Percentiles rank a stretch among this genome's conserved stretches.
phyloP scores from a whole-genome alignment of 1,140 invertebrate species.

The Neotoxoptera formosana region DNA sequence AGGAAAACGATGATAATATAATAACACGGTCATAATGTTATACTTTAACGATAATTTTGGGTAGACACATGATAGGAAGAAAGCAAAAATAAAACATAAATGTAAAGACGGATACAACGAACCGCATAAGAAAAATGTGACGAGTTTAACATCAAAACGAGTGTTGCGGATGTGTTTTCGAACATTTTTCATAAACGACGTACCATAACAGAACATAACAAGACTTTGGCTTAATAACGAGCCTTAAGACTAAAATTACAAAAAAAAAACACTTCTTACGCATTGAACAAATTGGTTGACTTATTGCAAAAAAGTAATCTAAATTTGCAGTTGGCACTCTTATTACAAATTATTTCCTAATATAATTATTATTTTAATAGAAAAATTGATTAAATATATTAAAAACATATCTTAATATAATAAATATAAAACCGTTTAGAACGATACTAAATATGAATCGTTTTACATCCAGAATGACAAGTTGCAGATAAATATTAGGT shows the following conservation, averaged over 20 bases:
- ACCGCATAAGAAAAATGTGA: background rate
- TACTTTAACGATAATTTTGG: background rate
- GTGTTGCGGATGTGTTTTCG: background rate
- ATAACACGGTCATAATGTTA: background rate
- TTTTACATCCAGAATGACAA: background rate
- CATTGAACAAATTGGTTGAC: background rate
- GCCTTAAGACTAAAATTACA: background rate
- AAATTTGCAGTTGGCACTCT: constrained; percentile 16
- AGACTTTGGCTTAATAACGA: background rate
- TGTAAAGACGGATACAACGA: background rate
- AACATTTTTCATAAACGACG: background rate
- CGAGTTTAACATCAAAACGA: background rate
- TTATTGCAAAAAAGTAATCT: background rate
- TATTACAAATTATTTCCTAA: background rate
- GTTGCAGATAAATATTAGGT: background rate
- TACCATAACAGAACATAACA: background rate
- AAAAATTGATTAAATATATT: constrained; percentile 22
- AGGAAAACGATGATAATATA: background rate
- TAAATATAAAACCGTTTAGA: background rate
- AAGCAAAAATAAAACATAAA: background rate
- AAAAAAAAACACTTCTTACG: background rate
- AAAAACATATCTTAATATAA: background rate
- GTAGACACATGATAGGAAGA: background rate
- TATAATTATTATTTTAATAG: background rate
- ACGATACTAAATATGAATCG: background rate